These are phyloP conservation scores for Protobothrops mucrosquamatus DNA, from an alignment of 2,113 vertebrate genomes.

Conservation along the genomic window DNA sequence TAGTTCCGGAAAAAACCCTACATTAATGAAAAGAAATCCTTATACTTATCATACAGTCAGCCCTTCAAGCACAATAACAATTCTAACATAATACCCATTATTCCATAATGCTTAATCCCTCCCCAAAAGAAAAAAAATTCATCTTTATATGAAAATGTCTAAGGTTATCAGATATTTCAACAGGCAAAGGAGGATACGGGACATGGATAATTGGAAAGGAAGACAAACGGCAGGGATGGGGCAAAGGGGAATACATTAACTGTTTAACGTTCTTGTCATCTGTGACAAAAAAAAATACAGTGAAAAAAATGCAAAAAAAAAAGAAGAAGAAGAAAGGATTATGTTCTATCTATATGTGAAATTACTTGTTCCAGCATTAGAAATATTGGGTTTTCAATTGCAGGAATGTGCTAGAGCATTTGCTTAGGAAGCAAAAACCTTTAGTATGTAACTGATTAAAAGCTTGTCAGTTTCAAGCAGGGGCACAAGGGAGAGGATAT, in stretches of 20 bases:
- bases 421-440: not conserved
- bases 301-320: not conserved
- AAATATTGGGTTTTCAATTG: not conserved
- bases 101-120: not conserved
- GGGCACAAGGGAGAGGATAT: not conserved
- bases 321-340: no score
- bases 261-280: not conserved
- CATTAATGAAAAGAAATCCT: not conserved
- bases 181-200: not conserved
- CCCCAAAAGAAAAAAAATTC: not conserved
- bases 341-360: not conserved
- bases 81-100: not conserved
- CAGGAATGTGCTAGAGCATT: not conserved
- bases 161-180: not conserved
- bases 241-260: not conserved
- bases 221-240: not conserved
- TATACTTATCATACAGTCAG: not conserved
- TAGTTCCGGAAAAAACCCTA: not conserved
- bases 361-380: not conserved
- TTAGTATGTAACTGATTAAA: not conserved
- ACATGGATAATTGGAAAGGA: not conserved
- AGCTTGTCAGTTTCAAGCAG: not conserved
- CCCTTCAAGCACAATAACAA: not conserved
- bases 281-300: not conserved
- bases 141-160: slow-evolving; percentile 29